Conservation (phyloP, 2,113 vertebrate genomes). For the Gambusia affinis region DNA sequence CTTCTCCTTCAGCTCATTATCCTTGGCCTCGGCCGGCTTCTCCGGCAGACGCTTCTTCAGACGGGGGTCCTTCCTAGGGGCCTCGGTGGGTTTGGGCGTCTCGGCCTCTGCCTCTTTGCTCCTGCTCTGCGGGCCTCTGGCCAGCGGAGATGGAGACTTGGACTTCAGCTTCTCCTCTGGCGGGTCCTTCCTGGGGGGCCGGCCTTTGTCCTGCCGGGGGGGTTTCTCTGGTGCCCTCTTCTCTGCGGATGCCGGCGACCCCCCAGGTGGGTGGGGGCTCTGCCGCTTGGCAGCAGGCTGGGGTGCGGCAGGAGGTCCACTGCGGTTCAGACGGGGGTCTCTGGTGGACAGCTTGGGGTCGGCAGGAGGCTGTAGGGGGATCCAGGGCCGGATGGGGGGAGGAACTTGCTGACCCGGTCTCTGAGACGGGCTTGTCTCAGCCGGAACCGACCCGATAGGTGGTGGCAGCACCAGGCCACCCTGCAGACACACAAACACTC, state of each 20-base stretch:
- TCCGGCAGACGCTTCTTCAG: constrained; percentile 89
- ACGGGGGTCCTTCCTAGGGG: constrained; percentile 89
- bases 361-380: constrained; percentile 73
- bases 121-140: constrained; percentile 80
- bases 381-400: constrained; percentile 79
- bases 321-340: constrained; percentile 92
- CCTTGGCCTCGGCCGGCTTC: constrained; percentile 84
- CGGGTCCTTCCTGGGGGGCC: constrained; percentile 81
- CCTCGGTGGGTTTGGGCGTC: constrained; percentile 76
- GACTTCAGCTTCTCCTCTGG: constrained; percentile 84
- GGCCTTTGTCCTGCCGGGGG: constrained; percentile 82
- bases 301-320: constrained; percentile 64
- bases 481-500: constrained; percentile 48
- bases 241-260: constrained; percentile 70
- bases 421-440: not conserved
- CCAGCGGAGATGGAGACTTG: constrained; percentile 87
- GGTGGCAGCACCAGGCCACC: constrained; percentile 59
- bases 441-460: not conserved
- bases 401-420: too few species aligned
- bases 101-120: constrained; percentile 82
- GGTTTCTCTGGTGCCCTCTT: constrained; percentile 81
- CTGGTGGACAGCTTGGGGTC: constrained; percentile 86
- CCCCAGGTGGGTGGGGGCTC: constrained; percentile 51
- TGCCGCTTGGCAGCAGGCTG: constrained; percentile 84
- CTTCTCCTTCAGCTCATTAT: constrained; percentile 78